Evolutionary conservation across 2,888 invertebrate species (phyloP).

Genomic region (Thereva unica): DNA sequence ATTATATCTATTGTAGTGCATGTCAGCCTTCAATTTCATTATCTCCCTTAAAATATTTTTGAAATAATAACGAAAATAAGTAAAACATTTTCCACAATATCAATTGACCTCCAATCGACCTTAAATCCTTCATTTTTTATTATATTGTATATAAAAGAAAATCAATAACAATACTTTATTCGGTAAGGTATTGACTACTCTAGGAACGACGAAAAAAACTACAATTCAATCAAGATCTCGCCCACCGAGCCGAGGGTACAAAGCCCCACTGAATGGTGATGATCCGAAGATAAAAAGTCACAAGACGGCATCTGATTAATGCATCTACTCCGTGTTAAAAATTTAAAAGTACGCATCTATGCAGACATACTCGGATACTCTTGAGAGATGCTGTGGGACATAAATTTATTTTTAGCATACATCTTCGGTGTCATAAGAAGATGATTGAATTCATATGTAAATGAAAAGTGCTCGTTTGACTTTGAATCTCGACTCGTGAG

Average conservation of each 20-base stretch:
- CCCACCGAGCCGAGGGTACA: background rate
- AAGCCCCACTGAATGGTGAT: slow-evolving; percentile 21
- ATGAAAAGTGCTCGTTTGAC: slow-evolving; percentile 41
- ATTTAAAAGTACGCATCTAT: slow-evolving; percentile 26
- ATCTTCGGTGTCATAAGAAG: slow-evolving; percentile 36
- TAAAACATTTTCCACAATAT: too few relatives aligned
- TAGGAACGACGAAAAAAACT: too few relatives aligned
- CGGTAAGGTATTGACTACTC: too few relatives aligned
- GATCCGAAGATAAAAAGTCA: slow-evolving; percentile 33
- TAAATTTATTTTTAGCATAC: slow-evolving; percentile 37
- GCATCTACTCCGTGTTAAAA: slow-evolving; percentile 38
- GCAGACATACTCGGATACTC: slow-evolving; percentile 2
- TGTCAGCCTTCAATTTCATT: too few relatives aligned
- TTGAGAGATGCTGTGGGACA: slow-evolving; percentile 31
- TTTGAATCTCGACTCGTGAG: slow-evolving; percentile 25
- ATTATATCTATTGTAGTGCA: too few relatives aligned
- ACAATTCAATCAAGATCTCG: slow-evolving; percentile 26
- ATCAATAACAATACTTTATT: too few relatives aligned
- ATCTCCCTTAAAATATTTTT: too few relatives aligned
- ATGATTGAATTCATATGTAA: slow-evolving; percentile 48
- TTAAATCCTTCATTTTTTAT: too few relatives aligned
- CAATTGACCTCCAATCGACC: too few relatives aligned
- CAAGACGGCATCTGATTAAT: slow-evolving; percentile 39
- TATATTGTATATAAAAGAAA: too few relatives aligned
- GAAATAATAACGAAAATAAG: too few relatives aligned